phyloP scores from a whole-genome alignment of 2,113 vertebrate genomes.

The Sardina pilchardus region DNA sequence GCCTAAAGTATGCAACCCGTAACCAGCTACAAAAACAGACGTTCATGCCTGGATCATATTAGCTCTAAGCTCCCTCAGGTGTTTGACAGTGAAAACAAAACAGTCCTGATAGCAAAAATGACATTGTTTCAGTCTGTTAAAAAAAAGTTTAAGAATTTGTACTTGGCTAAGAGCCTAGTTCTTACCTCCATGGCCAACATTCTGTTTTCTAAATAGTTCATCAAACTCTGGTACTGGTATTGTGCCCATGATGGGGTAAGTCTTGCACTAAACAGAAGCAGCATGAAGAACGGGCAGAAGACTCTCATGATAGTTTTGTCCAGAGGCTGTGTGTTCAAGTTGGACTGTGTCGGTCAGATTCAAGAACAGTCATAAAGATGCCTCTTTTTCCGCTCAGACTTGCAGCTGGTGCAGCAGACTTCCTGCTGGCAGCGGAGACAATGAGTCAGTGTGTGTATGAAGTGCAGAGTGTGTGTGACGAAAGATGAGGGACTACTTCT shows the following conservation, averaged over 20 bases:
- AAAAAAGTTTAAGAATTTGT: not conserved
- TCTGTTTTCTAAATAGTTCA: constrained; percentile 78
- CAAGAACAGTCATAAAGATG: not conserved
- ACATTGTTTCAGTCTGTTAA: not conserved
- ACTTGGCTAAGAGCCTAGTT: not conserved
- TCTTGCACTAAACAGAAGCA: constrained; percentile 56
- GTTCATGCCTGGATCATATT: not conserved
- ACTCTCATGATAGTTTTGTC: constrained; percentile 61
- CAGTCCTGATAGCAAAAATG: not conserved
- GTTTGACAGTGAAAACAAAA: not conserved
- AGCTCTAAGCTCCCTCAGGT: not conserved
- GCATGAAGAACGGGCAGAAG: constrained; percentile 51
- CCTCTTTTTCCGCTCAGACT: not conserved
- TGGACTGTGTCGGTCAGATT: not conserved
- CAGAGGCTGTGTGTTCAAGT: not conserved
- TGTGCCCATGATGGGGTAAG: constrained; percentile 61
- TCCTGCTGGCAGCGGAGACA: not conserved
- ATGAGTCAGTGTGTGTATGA: constrained; percentile 1
- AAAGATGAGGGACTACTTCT: constrained; percentile 49
- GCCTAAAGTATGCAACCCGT: not conserved
- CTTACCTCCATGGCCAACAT: constrained; percentile 76
- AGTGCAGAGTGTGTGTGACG: constrained; percentile 17
- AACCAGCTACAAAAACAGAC: not conserved
- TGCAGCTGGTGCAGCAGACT: not conserved
- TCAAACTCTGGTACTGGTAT: constrained; percentile 75